A percentile compares a stretch with the other conserved stretches of the same genome.
Conservation (phyloP, 2,888 invertebrate genomes). For the Aphrophora alni region DNA sequence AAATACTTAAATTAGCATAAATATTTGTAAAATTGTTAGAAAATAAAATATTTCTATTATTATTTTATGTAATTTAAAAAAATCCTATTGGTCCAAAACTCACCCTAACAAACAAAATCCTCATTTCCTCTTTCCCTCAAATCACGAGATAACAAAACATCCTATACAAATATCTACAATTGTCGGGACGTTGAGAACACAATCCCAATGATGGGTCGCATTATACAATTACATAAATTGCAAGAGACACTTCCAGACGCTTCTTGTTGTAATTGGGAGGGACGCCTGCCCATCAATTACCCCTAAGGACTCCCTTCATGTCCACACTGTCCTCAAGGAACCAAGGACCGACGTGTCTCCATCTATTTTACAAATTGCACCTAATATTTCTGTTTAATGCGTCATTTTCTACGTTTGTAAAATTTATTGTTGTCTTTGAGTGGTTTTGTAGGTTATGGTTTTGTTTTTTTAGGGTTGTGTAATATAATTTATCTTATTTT, state of each 20-base stretch:
- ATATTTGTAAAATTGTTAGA: no score
- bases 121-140: no score
- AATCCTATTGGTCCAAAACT: no score
- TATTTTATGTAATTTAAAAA: no score
- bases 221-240: constrained; percentile 2
- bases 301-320: constrained; percentile 6
- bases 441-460: background rate
- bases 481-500: no score
- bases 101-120: no score
- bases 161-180: no score
- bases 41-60: no score
- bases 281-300: background rate
- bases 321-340: background rate
- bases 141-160: no score
- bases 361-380: background rate
- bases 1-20: no score
- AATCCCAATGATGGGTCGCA: background rate
- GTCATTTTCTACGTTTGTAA: background rate
- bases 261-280: constrained; percentile 5
- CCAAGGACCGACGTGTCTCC: background rate
- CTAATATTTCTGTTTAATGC: background rate
- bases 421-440: no score
- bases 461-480: no score
- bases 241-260: constrained; percentile 5
- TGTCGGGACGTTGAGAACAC: background rate